Evolutionary conservation across 2,888 invertebrate species (phyloP), one percentile per base, ranked within the genome.

Genomic region (Oligia strigilis): DNA sequence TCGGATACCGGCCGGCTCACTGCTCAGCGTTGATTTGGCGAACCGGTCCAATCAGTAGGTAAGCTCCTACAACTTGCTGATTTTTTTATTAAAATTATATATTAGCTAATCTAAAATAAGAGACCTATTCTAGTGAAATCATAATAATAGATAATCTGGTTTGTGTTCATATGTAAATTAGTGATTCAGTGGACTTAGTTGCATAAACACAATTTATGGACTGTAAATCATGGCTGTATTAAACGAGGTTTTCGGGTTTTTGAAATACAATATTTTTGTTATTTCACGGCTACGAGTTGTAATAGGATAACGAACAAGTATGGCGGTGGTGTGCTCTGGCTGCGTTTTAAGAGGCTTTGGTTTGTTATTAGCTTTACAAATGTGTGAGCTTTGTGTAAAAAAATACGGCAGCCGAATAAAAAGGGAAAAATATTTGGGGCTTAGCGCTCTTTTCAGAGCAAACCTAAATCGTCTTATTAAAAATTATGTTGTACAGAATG

Each of bases 381-480:
- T 91, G 90, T 90, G 89, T 87, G 81, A 90, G 92, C 91, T 93
- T 88, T 88, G 80, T 85, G 87, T 89, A 90, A 76, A 84, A 91
- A 92, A 91, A 88, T 86, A 89, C 88, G 85, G 81, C 77, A 66
- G 83, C 87, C 89, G 85, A 90, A 90, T 83, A 89, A 90, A 88
- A 88, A 88, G 80, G 76, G 81, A 89, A 89, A 92, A 89, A 90
- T 89, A 91, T 91, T 90, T 78, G 79, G 81, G 87, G 89, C 90
- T 92, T 91, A 87, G 88, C 85, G 90, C 88, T 89, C 89, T 88
- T 90, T 87, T 84, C 86, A 82, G 85, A 82, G 88, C 85, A 87
- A 87, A 88, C 83, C 85, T 87, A 84, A 89, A 90, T 90, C 88
- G 89, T 91, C 90, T 91, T 93, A 93, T 93, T 92, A 91, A 92